Conservation (phyloP, 2,113 vertebrate genomes). For the Rafetus swinhoei region DNA sequence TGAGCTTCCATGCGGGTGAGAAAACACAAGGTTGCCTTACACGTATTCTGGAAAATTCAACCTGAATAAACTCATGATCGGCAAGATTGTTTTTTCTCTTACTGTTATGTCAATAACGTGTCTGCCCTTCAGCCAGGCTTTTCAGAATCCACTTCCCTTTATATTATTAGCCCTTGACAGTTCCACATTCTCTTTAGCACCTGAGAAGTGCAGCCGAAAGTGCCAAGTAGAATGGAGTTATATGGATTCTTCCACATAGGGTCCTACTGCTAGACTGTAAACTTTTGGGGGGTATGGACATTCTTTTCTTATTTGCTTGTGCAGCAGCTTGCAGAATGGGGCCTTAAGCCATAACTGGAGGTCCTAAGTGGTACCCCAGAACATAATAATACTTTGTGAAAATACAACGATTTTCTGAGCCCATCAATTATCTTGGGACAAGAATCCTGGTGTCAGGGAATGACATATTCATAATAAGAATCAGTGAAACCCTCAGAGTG, state of each 20-base stretch:
- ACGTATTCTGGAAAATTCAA: conserved; percentile 1
- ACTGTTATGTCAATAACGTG: not conserved
- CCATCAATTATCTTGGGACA: not conserved
- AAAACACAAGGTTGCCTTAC: conserved; percentile 30
- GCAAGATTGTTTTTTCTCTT: not conserved
- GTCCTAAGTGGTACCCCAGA: not conserved
- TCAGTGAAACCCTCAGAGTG: not conserved
- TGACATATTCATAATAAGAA: not conserved
- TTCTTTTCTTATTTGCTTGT: not conserved
- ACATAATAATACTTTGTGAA: not conserved
- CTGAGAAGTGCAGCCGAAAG: not conserved
- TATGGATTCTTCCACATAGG: not conserved
- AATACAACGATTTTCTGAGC: not conserved
- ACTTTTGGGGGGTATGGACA: not conserved
- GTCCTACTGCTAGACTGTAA: not conserved
- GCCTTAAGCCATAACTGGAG: not conserved
- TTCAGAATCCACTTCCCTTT: not conserved
- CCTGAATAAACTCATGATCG: not conserved
- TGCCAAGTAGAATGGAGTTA: not conserved
- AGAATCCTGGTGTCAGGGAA: not conserved
- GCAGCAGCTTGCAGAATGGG: not conserved
- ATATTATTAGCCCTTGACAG: not conserved
- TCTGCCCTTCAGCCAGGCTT: fast-evolving
- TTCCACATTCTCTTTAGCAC: not conserved
- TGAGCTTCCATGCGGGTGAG: not conserved